Evolutionary conservation across 2,888 invertebrate species (phyloP).

Genomic region (Labia minor): DNA sequence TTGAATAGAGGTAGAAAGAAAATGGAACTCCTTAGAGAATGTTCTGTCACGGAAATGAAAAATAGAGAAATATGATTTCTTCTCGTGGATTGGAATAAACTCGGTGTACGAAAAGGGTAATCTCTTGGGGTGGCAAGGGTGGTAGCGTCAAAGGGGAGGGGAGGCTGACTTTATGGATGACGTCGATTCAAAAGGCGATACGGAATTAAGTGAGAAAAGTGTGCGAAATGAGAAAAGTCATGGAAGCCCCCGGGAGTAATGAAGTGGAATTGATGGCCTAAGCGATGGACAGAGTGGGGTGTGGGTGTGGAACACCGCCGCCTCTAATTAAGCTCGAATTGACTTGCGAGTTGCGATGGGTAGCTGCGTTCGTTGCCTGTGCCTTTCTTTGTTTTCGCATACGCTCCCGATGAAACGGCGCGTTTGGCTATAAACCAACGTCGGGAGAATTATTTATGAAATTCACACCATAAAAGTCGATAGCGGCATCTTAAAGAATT

Average conservation of each 20-base stretch:
- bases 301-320: background rate
- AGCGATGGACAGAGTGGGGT: background rate
- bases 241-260: slow-evolving; percentile 13
- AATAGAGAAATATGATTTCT: background rate
- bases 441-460: no score
- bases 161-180: background rate
- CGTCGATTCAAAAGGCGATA: slow-evolving; percentile 3
- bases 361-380: no score
- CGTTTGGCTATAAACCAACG: no score
- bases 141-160: background rate
- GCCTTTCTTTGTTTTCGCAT: background rate
- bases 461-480: no score
- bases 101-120: background rate
- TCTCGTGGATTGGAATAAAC: background rate
- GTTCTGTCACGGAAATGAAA: background rate
- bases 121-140: background rate
- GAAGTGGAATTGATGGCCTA: slow-evolving; percentile 4
- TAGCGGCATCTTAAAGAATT: no score
- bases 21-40: background rate
- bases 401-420: no score
- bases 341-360: background rate
- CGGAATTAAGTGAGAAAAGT: slow-evolving; percentile 13
- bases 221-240: slow-evolving; percentile 4
- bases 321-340: background rate
- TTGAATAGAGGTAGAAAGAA: background rate